Evolutionary conservation across 1,140 invertebrate species (phyloP).

Genomic region (Melanaphis sacchari): DNA sequence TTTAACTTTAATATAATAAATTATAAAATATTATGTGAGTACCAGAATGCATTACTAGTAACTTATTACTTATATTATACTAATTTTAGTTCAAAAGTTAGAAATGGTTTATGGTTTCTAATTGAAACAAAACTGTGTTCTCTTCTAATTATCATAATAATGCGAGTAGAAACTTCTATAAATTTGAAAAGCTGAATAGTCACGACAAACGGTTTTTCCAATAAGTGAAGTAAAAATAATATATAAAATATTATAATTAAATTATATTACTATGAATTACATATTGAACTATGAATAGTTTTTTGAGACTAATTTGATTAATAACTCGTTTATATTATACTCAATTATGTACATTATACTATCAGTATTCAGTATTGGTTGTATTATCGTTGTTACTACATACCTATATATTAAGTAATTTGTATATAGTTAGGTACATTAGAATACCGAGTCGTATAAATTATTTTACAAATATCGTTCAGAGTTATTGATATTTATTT

Average conservation of each 20-base stretch:
- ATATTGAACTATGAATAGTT: background rate
- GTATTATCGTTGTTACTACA: background rate
- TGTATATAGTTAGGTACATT: background rate
- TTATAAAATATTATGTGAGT: too few species aligned
- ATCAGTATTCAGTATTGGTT: too few species aligned
- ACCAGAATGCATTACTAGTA: too few species aligned
- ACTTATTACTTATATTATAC: too few species aligned
- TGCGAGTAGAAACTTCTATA: background rate
- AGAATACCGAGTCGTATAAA: background rate
- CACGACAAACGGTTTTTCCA: background rate
- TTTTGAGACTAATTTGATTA: background rate
- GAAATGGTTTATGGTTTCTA: background rate
- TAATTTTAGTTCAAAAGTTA: background rate
- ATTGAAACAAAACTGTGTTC: background rate
- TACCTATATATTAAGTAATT: background rate
- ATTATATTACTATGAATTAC: background rate
- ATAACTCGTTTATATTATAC: background rate
- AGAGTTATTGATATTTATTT: slow-evolving; percentile 37
- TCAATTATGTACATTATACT: background rate
- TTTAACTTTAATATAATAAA: too few species aligned
- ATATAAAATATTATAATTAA: background rate
- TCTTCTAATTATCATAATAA: background rate
- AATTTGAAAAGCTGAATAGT: background rate
- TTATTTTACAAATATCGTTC: background rate
- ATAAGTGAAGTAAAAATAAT: background rate